Percentiles rank a stretch among this genome's conserved stretches.
Evolutionary conservation across 2,888 invertebrate genomes (phyloP).

Genomic region (Steromphala cineraria): DNA sequence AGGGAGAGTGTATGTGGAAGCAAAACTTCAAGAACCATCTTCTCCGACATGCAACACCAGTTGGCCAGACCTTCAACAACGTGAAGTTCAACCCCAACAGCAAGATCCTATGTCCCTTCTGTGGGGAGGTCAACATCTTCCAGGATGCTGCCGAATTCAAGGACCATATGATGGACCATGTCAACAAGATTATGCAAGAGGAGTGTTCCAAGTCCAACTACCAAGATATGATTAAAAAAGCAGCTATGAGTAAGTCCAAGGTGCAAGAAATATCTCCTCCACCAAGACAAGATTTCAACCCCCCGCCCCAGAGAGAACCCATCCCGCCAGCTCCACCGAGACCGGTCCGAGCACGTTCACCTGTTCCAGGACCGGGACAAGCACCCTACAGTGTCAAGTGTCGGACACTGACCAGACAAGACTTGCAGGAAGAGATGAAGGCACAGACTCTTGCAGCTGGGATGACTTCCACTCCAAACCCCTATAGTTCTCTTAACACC

Average conservation of each 20-base stretch:
- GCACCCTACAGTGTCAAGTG: background rate
- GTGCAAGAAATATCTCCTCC: too few relatives aligned
- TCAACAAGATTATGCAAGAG: background rate
- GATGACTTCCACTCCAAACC: background rate
- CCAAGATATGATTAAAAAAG: too few relatives aligned
- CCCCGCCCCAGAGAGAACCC: background rate
- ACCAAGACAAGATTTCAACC: background rate
- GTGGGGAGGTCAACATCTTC: background rate
- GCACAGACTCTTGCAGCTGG: background rate
- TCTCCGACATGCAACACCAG: background rate
- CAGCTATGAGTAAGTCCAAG: too few relatives aligned
- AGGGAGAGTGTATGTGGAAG: background rate
- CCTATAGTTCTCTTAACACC: too few relatives aligned
- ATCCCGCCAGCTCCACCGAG: background rate
- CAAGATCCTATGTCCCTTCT: background rate
- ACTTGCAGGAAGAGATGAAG: background rate
- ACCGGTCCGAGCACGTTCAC: too few relatives aligned
- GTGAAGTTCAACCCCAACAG: background rate
- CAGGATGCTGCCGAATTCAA: background rate
- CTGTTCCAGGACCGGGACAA: background rate
- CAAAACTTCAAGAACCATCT: slow-evolving; percentile 9
- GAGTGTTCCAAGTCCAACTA: background rate
- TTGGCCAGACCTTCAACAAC: background rate
- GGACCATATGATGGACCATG: background rate
- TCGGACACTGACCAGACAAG: background rate